Evolutionary conservation across 2,888 invertebrate species (phyloP).

Genomic region (Criorhina ranunculi): DNA sequence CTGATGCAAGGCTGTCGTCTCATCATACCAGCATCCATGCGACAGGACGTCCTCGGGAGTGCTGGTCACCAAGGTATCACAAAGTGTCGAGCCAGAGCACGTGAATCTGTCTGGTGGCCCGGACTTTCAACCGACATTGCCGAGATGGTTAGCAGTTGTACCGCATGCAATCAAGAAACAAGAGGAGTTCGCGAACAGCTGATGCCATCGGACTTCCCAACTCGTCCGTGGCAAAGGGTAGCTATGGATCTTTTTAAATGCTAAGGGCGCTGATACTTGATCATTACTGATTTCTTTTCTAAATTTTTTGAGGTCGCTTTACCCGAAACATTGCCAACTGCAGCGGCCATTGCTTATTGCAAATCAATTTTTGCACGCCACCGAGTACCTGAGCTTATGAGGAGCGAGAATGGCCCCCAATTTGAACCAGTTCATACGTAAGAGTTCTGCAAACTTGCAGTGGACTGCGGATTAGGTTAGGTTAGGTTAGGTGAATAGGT

Average conservation of each 20-base stretch:
- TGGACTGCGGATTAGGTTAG: slow-evolving; percentile 39
- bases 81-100: slow-evolving; percentile 13
- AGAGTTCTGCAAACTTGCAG: slow-evolving; percentile 19
- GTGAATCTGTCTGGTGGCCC: slow-evolving; percentile 25
- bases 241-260: no score
- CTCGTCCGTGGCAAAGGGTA: no score
- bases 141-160: slow-evolving; percentile 21
- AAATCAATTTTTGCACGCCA: slow-evolving; percentile 31
- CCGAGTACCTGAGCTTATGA: slow-evolving; percentile 9
- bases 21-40: slow-evolving; percentile 29
- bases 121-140: slow-evolving; percentile 29
- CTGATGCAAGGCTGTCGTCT: slow-evolving; percentile 21
- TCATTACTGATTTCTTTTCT: slow-evolving; percentile 25
- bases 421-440: slow-evolving; percentile 31
- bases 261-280: slow-evolving; percentile 34
- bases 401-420: slow-evolving; percentile 14
- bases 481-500: no score
- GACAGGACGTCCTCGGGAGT: slow-evolving; percentile 35
- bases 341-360: background rate
- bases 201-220: no score
- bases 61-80: slow-evolving; percentile 30
- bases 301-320: slow-evolving; percentile 22
- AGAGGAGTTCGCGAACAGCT: no score
- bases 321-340: background rate
- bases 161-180: slow-evolving; percentile 6